Conservation (phyloP, 1,140 invertebrate species). For the Homarus americanus region DNA sequence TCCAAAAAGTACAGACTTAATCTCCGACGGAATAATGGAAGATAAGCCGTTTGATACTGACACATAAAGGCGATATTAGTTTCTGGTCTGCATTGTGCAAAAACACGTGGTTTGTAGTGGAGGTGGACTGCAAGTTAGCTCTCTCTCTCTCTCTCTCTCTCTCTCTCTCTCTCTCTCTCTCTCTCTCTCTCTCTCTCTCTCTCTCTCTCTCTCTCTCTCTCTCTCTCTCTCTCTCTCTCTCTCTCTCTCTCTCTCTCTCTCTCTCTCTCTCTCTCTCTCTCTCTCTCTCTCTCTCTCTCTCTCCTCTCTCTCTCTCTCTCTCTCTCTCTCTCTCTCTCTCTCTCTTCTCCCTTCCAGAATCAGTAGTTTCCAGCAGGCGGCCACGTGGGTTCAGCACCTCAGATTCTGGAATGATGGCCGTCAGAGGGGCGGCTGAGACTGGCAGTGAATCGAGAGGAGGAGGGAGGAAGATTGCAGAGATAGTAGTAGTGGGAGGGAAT, state of each 20-base stretch:
- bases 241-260: conserved; percentile 22
- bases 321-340: background rate
- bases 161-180: conserved; percentile 2
- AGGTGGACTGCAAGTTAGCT: background rate
- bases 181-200: background rate
- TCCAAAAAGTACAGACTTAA: conserved; percentile 11
- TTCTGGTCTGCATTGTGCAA: too few species aligned
- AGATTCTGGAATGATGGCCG: conserved; percentile 21
- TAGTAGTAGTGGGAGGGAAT: too few species aligned
- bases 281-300: conserved; percentile 35
- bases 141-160: conserved; percentile 6
- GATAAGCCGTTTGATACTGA: too few species aligned
- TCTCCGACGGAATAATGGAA: background rate
- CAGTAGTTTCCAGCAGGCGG: background rate
- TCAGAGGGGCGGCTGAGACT: too few species aligned
- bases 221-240: background rate
- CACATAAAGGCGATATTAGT: too few species aligned
- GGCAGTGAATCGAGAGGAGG: too few species aligned
- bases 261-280: conserved; percentile 39
- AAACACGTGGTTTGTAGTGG: too few species aligned
- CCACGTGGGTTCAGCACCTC: conserved; percentile 29
- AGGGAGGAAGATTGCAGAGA: too few species aligned
- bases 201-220: conserved; percentile 14
- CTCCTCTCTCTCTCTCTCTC: too few species aligned
- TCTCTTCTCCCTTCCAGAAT: background rate